Conservation (phyloP, 2,797 vertebrate species). For the Prunella strophiata region DNA sequence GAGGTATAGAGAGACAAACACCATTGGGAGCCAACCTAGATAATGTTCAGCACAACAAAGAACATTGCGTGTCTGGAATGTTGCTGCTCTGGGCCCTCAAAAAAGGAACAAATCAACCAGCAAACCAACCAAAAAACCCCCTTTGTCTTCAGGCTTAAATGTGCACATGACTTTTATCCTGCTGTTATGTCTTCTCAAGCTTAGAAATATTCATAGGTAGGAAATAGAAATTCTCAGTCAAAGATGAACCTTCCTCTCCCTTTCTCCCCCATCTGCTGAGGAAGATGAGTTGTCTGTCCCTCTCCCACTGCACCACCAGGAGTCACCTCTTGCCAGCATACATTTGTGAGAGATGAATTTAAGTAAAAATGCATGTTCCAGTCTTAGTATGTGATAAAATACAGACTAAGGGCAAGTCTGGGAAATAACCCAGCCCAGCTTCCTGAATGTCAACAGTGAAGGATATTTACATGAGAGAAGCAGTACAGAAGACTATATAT, state of each 20-base stretch:
- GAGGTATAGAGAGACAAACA: not conserved
- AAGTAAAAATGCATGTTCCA: not conserved
- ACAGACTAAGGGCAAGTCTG: not conserved
- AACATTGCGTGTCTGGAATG: not conserved
- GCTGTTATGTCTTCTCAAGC: not conserved
- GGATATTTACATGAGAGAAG: not conserved
- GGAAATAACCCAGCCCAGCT: not conserved
- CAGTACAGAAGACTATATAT: not conserved
- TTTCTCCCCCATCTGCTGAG: not conserved
- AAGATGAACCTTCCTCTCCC: not conserved
- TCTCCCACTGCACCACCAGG: not conserved
- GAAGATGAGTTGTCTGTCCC: accelerated
- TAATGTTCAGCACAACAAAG: not conserved
- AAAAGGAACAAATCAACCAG: not conserved
- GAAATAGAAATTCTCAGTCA: not conserved
- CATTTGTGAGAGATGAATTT: not conserved
- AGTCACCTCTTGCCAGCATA: not conserved
- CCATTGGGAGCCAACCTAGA: not conserved
- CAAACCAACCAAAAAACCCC: not conserved
- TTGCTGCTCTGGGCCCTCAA: not conserved
- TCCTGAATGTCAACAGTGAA: accelerated
- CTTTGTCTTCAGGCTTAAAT: not conserved
- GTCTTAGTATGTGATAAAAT: not conserved
- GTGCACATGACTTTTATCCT: not conserved
- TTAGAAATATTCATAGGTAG: not conserved